phyloP scores from a whole-genome alignment of 2,797 vertebrate species.

The Cercopithecus diana region DNA sequence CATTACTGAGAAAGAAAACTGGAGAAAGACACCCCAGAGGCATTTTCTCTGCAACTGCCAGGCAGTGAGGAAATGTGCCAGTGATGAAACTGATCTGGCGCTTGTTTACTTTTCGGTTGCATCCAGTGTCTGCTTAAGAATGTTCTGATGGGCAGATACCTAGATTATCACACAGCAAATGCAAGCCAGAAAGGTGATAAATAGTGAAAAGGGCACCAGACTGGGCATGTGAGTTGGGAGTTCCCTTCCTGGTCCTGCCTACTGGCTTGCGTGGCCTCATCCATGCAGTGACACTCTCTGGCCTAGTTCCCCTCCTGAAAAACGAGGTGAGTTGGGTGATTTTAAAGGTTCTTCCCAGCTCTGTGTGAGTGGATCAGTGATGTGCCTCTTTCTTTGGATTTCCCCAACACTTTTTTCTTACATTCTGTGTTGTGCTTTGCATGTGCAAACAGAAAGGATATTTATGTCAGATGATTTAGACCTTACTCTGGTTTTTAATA shows the following conservation, averaged over 20 bases:
- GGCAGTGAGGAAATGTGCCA: conserved; percentile 4
- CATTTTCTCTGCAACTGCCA: conserved; percentile 25
- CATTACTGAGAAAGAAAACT: conserved; percentile 47
- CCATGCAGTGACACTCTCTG: background rate
- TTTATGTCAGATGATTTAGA: conserved; percentile 46
- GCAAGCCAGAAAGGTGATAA: background rate
- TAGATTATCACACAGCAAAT: background rate
- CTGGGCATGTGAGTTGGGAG: background rate
- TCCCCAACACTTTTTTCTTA: background rate
- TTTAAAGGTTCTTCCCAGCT: background rate
- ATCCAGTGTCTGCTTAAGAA: background rate
- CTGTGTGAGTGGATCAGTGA: background rate
- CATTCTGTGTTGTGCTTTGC: conserved; percentile 31
- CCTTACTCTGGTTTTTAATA: conserved; percentile 54
- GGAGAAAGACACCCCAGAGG: conserved; percentile 24
- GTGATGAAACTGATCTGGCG: background rate
- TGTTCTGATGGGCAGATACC: conserved; percentile 4
- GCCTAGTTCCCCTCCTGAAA: background rate
- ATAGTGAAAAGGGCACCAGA: background rate
- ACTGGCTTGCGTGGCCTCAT: background rate
- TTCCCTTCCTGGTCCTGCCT: background rate
- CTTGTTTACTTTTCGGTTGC: conserved; percentile 51
- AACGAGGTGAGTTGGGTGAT: background rate
- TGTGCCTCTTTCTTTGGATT: background rate
- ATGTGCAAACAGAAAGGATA: conserved; percentile 48